Evolutionary conservation across 2,888 invertebrate genomes (phyloP), one percentile per base, ranked within the genome.

Genomic region (Trichopria drosophilae): DNA sequence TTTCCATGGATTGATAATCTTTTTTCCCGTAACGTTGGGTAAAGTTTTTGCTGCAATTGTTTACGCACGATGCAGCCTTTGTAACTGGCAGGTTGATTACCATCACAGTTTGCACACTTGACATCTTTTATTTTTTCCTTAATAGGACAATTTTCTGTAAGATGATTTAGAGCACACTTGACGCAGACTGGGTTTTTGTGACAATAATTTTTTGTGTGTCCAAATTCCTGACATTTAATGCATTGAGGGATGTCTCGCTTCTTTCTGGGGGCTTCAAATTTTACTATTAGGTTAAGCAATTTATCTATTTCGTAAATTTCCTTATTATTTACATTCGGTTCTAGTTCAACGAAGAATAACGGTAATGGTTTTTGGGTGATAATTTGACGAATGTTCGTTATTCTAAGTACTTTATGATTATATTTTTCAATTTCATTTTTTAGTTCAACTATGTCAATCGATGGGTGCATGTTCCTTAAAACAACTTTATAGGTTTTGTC

Each of bases 31-130:
- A n/a, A n/a, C n/a, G n/a, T n/a, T n/a, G n/a, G n/a, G n/a, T n/a
- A 62, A n/a, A n/a, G n/a, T n/a, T n/a, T n/a, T n/a, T n/a, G n/a
- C n/a, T n/a, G n/a, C n/a, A n/a, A n/a, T n/a, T n/a, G n/a, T n/a
- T n/a, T n/a, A n/a, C n/a, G n/a, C n/a, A n/a, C n/a, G n/a, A n/a
- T n/a, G n/a, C n/a, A n/a, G n/a, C n/a, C n/a, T n/a, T n/a, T n/a
- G n/a, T n/a, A n/a, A n/a, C n/a, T n/a, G n/a, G n/a, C n/a, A n/a
- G 62, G 61, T 23, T 63, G 60, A 13, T 56, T 35, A 12, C 53
- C 57, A 6, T 22, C 35, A 42, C 36, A 36, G 10, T 36, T 36
- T 19, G 36, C 36, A 10, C 20, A 36, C 19, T 36, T 36, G 20
- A n/a, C n/a, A n/a, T n/a, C n/a, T n/a, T n/a, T n/a, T n/a, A n/a